Evolutionary conservation across 2,888 invertebrate genomes (phyloP), one percentile per base, ranked within the genome.

Genomic region (Caenorhabditis imperialis): DNA sequence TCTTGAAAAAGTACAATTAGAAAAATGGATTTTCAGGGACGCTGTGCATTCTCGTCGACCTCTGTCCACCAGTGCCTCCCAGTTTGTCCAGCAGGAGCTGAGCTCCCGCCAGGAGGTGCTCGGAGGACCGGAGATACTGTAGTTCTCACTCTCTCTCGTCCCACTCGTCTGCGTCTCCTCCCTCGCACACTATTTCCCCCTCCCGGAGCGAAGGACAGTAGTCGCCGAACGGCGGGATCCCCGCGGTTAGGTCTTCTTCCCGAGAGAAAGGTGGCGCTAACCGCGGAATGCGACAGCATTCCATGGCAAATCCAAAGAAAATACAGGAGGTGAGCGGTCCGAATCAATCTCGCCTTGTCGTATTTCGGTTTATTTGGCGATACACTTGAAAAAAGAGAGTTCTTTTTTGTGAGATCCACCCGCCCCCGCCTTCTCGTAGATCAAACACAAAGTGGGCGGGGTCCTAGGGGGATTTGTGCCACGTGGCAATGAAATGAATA

Each of bases 241-340:
- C 78, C 70, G 78, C 70, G 73, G 70, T 73, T 77, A 65, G 69
- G 73, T n/a, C 77, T 73, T 62, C 74, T 62, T 69, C 30, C 16
- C 25, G 54, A n/a, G n/a, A n/a, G 45, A 47, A 53, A 45, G 69
- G 60, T 69, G 60, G 58, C 60, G 47, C 69, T 69, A 60, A 69
- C 69, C 74, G 74, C 76, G 78, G 77, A 73, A 82, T 85, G 77
- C 81, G 86, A 69, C 85, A 86, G 74, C 86, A 86, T 72, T 83
- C 85, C 51, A 77, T 86, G 69, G 84, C 86, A 30, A 82, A 79
- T 62, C 84, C 85, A 67, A 79, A 86, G 55, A 86, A 85, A 73
- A 75, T 86, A 53, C 84, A 86, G 69, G 86, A 86, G 84, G 86
- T 86, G 20, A 51, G 65, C 16, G 22, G 23, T n/a, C n/a, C n/a